Base-by-base conservation (phyloP, 2,888 invertebrate species). In the Eretmocerus hayati region DNA sequence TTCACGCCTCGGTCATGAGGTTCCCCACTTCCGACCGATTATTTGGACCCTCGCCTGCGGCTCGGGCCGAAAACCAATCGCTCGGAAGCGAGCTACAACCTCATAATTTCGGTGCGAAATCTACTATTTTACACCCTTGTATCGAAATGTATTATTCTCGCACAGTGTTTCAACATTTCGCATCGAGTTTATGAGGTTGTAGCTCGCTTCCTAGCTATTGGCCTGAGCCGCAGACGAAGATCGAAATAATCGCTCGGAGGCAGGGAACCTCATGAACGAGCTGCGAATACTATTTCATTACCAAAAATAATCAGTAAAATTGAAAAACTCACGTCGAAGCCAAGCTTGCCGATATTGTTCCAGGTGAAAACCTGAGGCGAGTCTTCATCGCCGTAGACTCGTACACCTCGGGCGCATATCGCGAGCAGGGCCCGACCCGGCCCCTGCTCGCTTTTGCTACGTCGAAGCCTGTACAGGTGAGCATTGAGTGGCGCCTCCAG, bases 261-360 rank as follows among this genome's bases (percentile, higher is more conserved):
- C n/a, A n/a, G n/a, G 8, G 11, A 26, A 26, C 6, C 26, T 26
- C 26, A 26, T 26, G 26, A 8, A 8, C 8, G 11, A 26, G 11
- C 11, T 8, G 6, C 26, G 2, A 36, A 26, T 26, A 8, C 26
- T 8, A 26, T 26, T 26, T 11, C 11, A 8, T 26, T 11, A 26
- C 26, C 26, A 26, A 26, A n/a, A n/a, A 11, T 11, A 26, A 26
- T 11, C 26, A 8, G 26, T 26, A 8, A 11, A 26, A 26, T 26
- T 26, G 26, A 20, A 3, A 18, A 41, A 69, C 75, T 75, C 66
- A 81, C 81, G 73, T 96, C 95, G 72, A 95, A 96, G 71, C 90
- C 90, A 16, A 96, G 76, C 74, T 94, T 94, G 56, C 90, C 91
- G 56, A 97, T 96, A 61, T 90, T 89, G 63, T 91, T 89, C 96